Percentiles rank a stretch among this genome's conserved stretches.
phyloP scores from a whole-genome alignment of 2,797 vertebrate genomes.

The Pseudochirops cupreus region DNA sequence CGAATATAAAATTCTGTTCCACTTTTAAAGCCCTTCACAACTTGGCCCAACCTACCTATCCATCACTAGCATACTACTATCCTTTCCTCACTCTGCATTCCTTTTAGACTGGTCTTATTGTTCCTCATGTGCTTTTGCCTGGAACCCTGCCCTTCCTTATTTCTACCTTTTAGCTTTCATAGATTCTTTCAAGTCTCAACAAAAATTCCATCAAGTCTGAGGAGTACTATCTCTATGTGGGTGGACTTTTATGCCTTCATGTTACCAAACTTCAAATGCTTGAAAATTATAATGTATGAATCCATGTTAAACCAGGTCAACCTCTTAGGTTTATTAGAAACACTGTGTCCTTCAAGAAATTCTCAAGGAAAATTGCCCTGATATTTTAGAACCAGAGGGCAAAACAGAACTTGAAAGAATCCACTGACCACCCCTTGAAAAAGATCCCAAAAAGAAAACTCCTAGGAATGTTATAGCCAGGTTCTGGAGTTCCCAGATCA shows the following conservation, averaged over 20 bases:
- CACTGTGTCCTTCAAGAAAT: too few relatives aligned
- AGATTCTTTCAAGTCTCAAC: not conserved
- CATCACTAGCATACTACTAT: not conserved
- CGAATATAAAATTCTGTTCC: not conserved
- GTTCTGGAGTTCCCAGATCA: too few relatives aligned
- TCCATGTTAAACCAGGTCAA: not conserved
- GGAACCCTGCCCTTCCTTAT: not conserved
- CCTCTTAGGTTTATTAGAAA: not conserved
- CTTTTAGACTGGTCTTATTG: not conserved
- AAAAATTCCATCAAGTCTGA: not conserved
- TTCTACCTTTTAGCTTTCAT: not conserved
- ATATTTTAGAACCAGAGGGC: too few relatives aligned
- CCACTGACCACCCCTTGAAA: too few relatives aligned
- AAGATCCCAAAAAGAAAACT: too few relatives aligned
- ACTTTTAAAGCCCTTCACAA: not conserved
- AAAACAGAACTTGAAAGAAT: too few relatives aligned
- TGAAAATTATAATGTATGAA: not conserved
- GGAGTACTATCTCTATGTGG: not conserved
- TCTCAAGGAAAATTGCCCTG: too few relatives aligned
- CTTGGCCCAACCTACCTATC: not conserved
- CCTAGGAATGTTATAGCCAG: too few relatives aligned
- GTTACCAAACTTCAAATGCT: not conserved
- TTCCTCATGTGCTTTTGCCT: not conserved
- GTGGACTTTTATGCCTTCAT: not conserved
- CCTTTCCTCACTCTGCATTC: not conserved